Evolutionary conservation across 1,140 invertebrate genomes (phyloP), one percentile per base, ranked within the genome.

Genomic region (Drosophila lacertosa): DNA sequence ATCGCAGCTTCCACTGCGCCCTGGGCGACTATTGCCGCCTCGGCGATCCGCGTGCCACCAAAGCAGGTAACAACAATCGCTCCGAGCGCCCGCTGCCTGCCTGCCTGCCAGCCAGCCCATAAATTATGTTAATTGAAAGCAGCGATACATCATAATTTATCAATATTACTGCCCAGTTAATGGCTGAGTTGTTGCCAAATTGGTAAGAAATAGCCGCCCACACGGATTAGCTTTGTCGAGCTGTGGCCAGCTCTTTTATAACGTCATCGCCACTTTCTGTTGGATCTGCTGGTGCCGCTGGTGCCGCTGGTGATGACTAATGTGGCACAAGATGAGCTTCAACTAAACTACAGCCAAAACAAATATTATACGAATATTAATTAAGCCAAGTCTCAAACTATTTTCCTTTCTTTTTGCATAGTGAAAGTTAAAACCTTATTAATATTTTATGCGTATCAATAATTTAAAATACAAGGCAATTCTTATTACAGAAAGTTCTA

Each of bases 1-100:
- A 95, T 65, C 95, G 94, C 89, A 92, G 93, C 68, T 97, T 97
- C 91, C 93, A 94, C 89, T 97, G 96, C 92, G 93, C 93, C 55
- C 91, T 96, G 65, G 94, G 94, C 62, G 93, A 94, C 57, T 93
- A 94, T 66, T 97, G 96, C 89, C 89, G 94, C 18, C 84, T 96
- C 50, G 96, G 96, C n/a, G 95, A 97, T 92, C 93, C 94, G 16
- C 94, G 93, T 84, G 94, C 94, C 91, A 94, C 95, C 50, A 93
- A 94, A 74, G 94, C 96, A 95, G 96, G 96, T 97, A 94, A 76
- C 26, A n/a, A n/a, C n/a, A n/a, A 15, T 59, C 20, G 32, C 26
- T 18, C 45, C n/a, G n/a, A n/a, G n/a, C n/a, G n/a, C n/a, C n/a
- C n/a, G n/a, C n/a, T n/a, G n/a, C n/a, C n/a, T n/a, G n/a, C n/a